Conservation (phyloP, 2,797 vertebrate species). For the Esox masquinongy region DNA sequence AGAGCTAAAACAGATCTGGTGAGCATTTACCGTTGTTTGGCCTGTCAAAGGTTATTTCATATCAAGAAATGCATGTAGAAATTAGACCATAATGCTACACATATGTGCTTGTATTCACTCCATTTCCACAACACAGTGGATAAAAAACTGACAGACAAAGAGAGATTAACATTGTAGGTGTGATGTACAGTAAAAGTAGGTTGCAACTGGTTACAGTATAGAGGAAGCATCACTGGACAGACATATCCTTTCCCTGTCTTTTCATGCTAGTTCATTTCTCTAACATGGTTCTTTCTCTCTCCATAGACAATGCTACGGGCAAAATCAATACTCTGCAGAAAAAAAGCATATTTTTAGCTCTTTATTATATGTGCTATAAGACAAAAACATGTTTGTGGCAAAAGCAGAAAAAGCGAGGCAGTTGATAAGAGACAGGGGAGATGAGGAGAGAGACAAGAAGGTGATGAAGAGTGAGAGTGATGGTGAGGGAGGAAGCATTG, state of each 20-base stretch:
- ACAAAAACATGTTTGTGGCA: constrained; percentile 80
- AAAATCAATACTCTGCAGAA: constrained; percentile 83
- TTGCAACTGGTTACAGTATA: constrained; percentile 54
- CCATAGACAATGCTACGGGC: constrained; percentile 84
- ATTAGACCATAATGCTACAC: constrained; percentile 20
- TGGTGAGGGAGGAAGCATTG: constrained; percentile 44
- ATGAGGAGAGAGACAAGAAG: constrained; percentile 45
- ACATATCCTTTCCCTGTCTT: constrained; percentile 66
- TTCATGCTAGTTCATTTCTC: constrained; percentile 61
- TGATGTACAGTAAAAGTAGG: constrained; percentile 38
- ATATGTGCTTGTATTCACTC: constrained; percentile 17
- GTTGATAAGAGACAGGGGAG: constrained; percentile 55
- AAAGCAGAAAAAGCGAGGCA: constrained; percentile 65
- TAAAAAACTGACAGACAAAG: constrained; percentile 34
- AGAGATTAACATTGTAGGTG: constrained; percentile 29
- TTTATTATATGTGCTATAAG: constrained; percentile 82
- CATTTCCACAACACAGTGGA: constrained; percentile 31
- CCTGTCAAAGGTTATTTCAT: constrained; percentile 68
- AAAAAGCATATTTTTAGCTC: constrained; percentile 89
- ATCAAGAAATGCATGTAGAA: constrained; percentile 59
- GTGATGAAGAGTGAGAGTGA: constrained; percentile 22
- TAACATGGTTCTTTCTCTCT: constrained; percentile 61
- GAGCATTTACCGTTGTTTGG: constrained; percentile 70
- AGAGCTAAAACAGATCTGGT: constrained; percentile 72
- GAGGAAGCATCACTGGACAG: constrained; percentile 62